A percentile compares a stretch with the other conserved stretches of the same genome.
phyloP scores from a whole-genome alignment of 2,888 invertebrate genomes.

The Caenorhabditis imperialis region DNA sequence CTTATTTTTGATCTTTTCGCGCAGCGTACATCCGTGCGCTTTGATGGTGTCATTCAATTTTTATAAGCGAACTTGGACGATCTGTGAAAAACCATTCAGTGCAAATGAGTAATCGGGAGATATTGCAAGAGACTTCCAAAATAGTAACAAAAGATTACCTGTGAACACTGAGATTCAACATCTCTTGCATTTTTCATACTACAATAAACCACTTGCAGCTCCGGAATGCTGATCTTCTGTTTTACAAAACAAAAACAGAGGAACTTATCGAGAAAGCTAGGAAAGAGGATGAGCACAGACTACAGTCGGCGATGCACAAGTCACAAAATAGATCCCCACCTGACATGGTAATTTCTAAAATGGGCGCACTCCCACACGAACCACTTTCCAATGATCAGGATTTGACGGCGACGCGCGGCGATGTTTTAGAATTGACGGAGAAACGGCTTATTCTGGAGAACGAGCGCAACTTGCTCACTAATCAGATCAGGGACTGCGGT shows the following conservation, averaged over 20 bases:
- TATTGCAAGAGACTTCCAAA: neutral
- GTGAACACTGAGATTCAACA: neutral
- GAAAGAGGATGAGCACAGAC: conserved; percentile 27
- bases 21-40: conserved; percentile 35
- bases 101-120: neutral
- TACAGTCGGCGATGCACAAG: conserved; percentile 25
- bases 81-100: conserved; percentile 9
- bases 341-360: conserved; percentile 11
- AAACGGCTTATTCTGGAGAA: conserved; percentile 36
- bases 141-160: neutral
- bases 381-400: conserved; percentile 29
- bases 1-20: conserved; percentile 44
- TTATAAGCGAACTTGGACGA: conserved; percentile 15
- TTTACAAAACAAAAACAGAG: conserved; percentile 32
- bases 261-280: conserved; percentile 40
- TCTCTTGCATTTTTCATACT: conserved; percentile 4
- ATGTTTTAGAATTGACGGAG: conserved; percentile 39
- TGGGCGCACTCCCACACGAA: conserved; percentile 5
- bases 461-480: conserved; percentile 25
- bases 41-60: conserved; percentile 7
- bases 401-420: conserved; percentile 16
- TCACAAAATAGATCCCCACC: conserved; percentile 7
- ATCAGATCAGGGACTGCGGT: conserved; percentile 34
- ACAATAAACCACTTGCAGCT: conserved; percentile 37
- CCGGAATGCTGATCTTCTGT: conserved; percentile 33